Base-by-base conservation (phyloP, 2,113 vertebrate genomes). In the Melanostigma gelatinosum region DNA sequence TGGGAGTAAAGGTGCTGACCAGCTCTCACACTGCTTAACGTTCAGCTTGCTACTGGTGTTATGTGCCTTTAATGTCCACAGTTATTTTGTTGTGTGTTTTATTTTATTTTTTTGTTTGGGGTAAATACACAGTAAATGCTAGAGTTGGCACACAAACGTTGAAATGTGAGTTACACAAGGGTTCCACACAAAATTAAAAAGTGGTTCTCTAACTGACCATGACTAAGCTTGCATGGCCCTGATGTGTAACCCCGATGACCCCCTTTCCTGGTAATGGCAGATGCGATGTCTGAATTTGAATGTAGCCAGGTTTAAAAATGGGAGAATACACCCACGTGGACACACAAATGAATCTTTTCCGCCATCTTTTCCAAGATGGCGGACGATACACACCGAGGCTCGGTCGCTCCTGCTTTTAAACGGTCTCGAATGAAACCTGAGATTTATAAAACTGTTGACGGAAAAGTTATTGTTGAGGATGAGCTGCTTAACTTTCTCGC, bases 1-100 rank as follows among this genome's bases (percentile, higher is more conserved):
- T 83, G 69, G 77, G 67, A 90, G 85, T 85, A 90, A 89, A 83
- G 86, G 71, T 55, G 83, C 82, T 76, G 85, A 92, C 89, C 85
- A 75, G 82, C 77, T 79, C 87, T 58, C 46, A 58, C 64, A 15
- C 75, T 77, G 77, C 81, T 85, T 74, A 80, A 79, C 66, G 42
- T 57, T 83, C 79, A 77, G 72, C 75, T 61, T 18, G 34, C 83
- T 24, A 44, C 79, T 82, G 79, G 68, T 72, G 85, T 91, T 83
- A 86, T 89, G 79, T 75, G 87, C 71, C 79, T 84, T 81, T 81
- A 73, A 80, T 80, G 75, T 81, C 86, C 85, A 58, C 61, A 67
- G 61, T 79, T 79, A 62, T 61, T 78, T 85, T 82, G 60, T 52
- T 27, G 40, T 65, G 70, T 32, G 61, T 75, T 80, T 71, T 32